Evolutionary conservation across 2,797 vertebrate genomes (phyloP).

Genomic region (Sebastes aleutianus): DNA sequence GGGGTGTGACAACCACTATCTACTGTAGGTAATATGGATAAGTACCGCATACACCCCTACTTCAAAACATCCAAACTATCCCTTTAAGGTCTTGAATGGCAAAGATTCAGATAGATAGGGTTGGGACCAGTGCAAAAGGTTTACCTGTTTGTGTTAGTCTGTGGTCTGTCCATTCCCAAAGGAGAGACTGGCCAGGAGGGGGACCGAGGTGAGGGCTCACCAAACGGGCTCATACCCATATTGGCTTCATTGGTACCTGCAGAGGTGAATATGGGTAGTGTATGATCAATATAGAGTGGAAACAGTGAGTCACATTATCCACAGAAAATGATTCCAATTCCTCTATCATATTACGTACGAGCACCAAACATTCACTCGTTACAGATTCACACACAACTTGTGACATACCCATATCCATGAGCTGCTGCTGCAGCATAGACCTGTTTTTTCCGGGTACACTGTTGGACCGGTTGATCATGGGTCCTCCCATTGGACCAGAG

Average conservation of each 20-base stretch:
- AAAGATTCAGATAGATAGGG: background rate
- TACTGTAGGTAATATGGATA: too few relatives aligned
- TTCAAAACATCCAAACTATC: background rate
- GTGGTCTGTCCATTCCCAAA: conserved; percentile 84
- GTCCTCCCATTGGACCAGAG: conserved; percentile 78
- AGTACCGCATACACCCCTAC: too few relatives aligned
- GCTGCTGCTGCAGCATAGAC: conserved; percentile 89
- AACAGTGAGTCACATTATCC: background rate
- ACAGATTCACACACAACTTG: background rate
- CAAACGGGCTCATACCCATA: conserved; percentile 87
- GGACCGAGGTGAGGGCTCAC: conserved; percentile 85
- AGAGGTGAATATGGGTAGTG: background rate
- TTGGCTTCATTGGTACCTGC: conserved; percentile 88
- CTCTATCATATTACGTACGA: background rate
- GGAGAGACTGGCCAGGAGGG: conserved; percentile 90
- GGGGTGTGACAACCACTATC: too few relatives aligned
- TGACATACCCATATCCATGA: conserved; percentile 91
- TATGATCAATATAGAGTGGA: background rate
- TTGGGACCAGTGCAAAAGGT: background rate
- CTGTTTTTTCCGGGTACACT: conserved; percentile 83
- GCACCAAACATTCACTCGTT: background rate
- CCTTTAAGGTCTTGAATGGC: background rate
- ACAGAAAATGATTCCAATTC: background rate
- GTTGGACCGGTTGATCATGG: conserved; percentile 86
- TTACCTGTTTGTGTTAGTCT: conserved; percentile 86